Base-by-base conservation (phyloP, 2,797 vertebrate species). In the Sebastes cheni region DNA sequence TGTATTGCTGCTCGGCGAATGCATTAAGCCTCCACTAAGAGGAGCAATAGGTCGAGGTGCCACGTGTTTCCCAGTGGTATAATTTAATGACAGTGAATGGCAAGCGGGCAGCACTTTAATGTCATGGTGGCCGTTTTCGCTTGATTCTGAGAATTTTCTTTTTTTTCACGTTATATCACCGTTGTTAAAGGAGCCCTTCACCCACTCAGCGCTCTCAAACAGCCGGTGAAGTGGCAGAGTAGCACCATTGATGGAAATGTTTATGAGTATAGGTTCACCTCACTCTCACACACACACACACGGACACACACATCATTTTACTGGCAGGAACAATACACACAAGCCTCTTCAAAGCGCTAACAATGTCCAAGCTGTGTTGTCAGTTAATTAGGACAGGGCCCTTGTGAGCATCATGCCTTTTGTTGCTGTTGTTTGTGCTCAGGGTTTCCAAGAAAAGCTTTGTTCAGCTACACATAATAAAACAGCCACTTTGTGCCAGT, bases 241-340 rank as follows among this genome's bases (percentile, higher is more conserved):
- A 68, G 82, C 70, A 67, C 78, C 78, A 75, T 71, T 86, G 75
- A 86, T 86, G 85, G 84, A 77, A 83, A 84, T 85, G 83, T 76
- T 86, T 69, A 61, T 13, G 66, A 74, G 62, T 36, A 62, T 60
- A 65, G 60, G 72, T 60, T 67, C 73, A 55, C 25, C 82, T 71
- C 27, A 14, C 64, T 9, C 30, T 2, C 36, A 27, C 34, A 14
- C 55, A 60, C 74, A 39, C 34, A 23, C 36, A 54, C 34, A 50
- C 30, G 20, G 9, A 54, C 34, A 39, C 36, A 50, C n/a, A 22
- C 39, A 61, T 30, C 1, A 39, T 75, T 58, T 52, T 27, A 34
- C 32, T 8, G 64, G n/a, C 67, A 52, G 29, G 67, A 80, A 85
- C 77, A 79, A 85, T 68, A 54, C 73, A 60, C 29, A 25, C 16